Base-by-base conservation (phyloP, 2,797 vertebrate genomes). In the Cirrhinus mrigala region DNA sequence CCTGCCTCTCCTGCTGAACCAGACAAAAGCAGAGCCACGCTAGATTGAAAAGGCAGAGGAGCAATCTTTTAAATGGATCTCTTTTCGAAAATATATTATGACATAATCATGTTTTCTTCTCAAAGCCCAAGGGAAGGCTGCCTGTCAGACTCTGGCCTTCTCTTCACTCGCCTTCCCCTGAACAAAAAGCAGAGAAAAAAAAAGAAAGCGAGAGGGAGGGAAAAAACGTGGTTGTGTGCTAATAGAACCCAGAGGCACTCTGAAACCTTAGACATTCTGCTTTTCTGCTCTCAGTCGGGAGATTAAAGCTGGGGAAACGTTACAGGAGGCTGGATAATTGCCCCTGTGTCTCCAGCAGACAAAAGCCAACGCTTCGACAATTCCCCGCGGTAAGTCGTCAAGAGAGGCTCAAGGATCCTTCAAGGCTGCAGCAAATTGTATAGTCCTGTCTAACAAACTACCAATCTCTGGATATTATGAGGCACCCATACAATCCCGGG, bases 241-340 rank as follows among this genome's bases (percentile, higher is more conserved):
- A 95, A 95, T 95, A 94, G 94, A 95, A 95, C 94, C 94, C 94
- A 94, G 94, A 95, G 94, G 94, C 94, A 90, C 93, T 94, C 91
- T 94, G 94, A 94, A 95, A 95, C 94, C 94, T 94, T 91, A 94
- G 90, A 93, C 92, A 92, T 93, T 94, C 92, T 94, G 93, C 93
- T 94, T 94, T 89, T 94, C 94, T 91, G 90, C 94, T 94, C 93
- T 91, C 93, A 93, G 94, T 92, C 93, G 89, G 93, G 94, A 95
- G 95, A 96, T 96, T 95, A 95, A 96, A 95, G 95, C 92, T 89
- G 88, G 93, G 94, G 94, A 95, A 95, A 95, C 94, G 94, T 95
- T 95, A 96, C 95, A 92, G 95, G 92, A 94, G 94, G 93, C 91
- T 92, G 88, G 93, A 92, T 90, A 93, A 95, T 94, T 92, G 94